Evolutionary conservation across 2,797 vertebrate species (phyloP), one percentile per base, ranked within the genome.

Genomic region (Gymnoscopelus microlampas): DNA sequence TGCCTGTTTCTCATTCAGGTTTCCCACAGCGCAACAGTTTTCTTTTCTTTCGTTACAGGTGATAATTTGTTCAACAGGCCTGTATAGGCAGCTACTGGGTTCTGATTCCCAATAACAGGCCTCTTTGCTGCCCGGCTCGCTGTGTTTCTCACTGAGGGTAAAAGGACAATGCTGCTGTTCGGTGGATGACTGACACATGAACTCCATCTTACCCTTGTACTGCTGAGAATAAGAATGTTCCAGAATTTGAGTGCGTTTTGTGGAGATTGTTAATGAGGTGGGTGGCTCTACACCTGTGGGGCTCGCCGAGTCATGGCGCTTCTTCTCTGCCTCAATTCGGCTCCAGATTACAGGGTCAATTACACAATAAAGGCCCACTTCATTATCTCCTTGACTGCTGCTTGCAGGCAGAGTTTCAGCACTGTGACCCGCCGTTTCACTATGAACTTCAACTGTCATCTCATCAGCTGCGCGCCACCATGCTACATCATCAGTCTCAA

Each of bases 361-460:
- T 89, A 87, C 87, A 76, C 66, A 26, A 65, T 81, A 76, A 78
- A 68, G 56, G 65, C 70, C 77, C 23, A 62, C 69, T 67, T 87
- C 77, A 82, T 92, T 87, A 86, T 86, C 86, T 88, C 78, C 85
- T 81, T 75, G 77, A 77, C 85, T 83, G 78, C 86, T 78, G 73
- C 56, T 78, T 68, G 64, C 74, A 7, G 81, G 63, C 74, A 67
- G 70, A 68, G 72, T 80, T 85, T 86, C 82, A 68, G 80, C 70
- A 75, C 73, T 69, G 70, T 76, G 75, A 87, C 87, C 79, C 58
- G 77, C 67, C 58, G 19, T 70, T 83, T 87, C 68, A 71, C 66
- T 86, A 67, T 2, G 13, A 66, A 76, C 59, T 81, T 72, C 44
- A 68, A 73, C 63, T 63, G 75, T 79, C 76, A 77, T 82, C 66